Percentiles rank a stretch among this genome's conserved stretches.
Evolutionary conservation across 2,797 vertebrate genomes (phyloP).

Genomic region (Rhynchonycteris naso): DNA sequence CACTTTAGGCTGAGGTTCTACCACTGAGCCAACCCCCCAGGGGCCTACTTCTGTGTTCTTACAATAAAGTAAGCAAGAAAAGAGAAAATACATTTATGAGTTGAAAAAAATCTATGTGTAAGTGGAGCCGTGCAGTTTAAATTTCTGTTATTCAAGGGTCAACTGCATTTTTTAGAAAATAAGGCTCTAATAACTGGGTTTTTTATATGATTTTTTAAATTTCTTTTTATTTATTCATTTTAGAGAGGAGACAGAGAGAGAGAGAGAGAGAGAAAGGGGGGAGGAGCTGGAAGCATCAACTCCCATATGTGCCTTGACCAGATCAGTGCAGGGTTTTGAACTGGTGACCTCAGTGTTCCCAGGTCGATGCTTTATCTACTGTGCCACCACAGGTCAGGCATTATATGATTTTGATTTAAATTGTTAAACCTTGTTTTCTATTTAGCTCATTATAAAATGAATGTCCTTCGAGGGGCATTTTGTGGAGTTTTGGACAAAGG

Average conservation of each 20-base stretch:
- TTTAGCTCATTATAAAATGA: neutral
- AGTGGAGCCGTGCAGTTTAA: neutral
- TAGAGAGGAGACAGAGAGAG: too few species aligned
- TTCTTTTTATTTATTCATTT: too few species aligned
- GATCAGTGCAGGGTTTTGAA: too few species aligned
- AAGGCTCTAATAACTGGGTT: neutral
- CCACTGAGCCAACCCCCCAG: too few species aligned
- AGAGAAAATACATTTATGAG: neutral
- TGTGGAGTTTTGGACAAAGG: neutral
- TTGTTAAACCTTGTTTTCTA: neutral
- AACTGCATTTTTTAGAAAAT: neutral
- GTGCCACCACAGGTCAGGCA: too few species aligned
- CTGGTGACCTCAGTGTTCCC: too few species aligned
- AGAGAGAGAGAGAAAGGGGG: too few species aligned
- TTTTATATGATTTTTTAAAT: constrained; percentile 11
- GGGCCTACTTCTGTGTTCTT: neutral
- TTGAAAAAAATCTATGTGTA: neutral
- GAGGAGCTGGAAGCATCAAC: too few species aligned
- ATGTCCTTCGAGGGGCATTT: constrained; percentile 9
- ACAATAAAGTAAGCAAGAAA: neutral
- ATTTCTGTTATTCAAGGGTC: neutral
- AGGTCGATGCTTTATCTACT: too few species aligned
- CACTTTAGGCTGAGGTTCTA: too few species aligned
- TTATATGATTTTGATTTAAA: constrained; percentile 5
- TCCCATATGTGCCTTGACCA: too few species aligned